These are phyloP conservation scores for Nycticebus coucang DNA, from an alignment of 2,113 vertebrate genomes.

Conservation along the genomic window DNA sequence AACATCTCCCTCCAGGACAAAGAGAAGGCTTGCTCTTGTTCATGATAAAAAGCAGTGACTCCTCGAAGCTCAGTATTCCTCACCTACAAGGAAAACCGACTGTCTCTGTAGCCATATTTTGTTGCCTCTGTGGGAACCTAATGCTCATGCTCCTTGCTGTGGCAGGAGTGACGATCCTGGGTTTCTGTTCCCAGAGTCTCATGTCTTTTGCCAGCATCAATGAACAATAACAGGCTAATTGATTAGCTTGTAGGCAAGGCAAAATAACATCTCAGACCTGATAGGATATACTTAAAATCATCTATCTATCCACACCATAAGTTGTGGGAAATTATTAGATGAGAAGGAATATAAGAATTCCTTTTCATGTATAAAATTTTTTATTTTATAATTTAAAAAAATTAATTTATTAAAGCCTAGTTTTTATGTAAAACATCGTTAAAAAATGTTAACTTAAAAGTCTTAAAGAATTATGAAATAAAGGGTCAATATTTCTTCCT, in stretches of 20 bases:
- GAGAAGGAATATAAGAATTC: neutral
- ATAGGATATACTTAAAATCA: neutral
- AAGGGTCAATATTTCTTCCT: neutral
- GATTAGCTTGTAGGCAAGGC: neutral
- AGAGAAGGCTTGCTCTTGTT: neutral
- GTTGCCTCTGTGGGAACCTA: neutral
- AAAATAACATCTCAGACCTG: neutral
- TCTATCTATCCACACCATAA: neutral
- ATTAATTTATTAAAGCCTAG: neutral
- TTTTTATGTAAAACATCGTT: neutral
- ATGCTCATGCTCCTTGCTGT: neutral
- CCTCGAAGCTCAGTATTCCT: neutral
- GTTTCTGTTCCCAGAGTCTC: neutral
- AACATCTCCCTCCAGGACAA: neutral
- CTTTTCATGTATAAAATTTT: neutral
- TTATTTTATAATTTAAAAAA: neutral
- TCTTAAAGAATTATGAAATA: constrained; percentile 23
- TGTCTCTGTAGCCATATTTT: too few relatives aligned
- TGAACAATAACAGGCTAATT: neutral
- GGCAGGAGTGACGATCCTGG: neutral
- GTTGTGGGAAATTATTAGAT: neutral
- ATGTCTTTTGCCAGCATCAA: neutral
- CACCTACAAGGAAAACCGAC: neutral
- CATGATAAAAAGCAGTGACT: neutral
- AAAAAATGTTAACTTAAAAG: neutral